These are phyloP conservation scores for Lepidurus arcticus DNA, from an alignment of 1,140 invertebrate species.

Conservation along the genomic window DNA sequence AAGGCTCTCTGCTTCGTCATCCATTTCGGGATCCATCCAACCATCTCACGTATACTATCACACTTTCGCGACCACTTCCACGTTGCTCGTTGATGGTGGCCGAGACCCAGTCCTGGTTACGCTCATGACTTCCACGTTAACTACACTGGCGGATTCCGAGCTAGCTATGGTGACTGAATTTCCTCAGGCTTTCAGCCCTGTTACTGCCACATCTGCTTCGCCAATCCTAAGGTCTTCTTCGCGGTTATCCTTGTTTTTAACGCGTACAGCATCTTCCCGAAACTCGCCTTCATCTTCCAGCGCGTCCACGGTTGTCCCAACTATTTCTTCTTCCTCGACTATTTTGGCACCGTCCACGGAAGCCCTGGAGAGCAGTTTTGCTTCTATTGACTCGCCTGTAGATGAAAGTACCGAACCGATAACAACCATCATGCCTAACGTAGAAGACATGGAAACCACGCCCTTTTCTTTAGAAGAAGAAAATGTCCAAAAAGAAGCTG, in stretches of 20 bases:
- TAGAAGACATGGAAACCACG: constrained; percentile 25
- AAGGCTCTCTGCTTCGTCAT: constrained; percentile 22
- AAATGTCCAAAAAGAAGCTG: neutral
- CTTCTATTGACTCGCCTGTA: neutral
- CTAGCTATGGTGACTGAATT: constrained; percentile 39
- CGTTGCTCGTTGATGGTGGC: constrained; percentile 40
- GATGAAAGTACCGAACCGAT: constrained; percentile 31
- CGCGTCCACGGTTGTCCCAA: constrained; percentile 39
- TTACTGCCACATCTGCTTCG: constrained; percentile 29
- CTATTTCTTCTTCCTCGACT: neutral
- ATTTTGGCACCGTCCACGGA: constrained; percentile 30
- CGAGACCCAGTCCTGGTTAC: constrained; percentile 39
- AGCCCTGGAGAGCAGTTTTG: constrained; percentile 27
- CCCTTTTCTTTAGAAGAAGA: constrained; percentile 5
- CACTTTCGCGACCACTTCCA: constrained; percentile 40
- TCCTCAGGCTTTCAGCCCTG: constrained; percentile 38
- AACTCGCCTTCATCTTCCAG: neutral
- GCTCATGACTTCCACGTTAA: constrained; percentile 40
- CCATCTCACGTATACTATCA: constrained; percentile 40
- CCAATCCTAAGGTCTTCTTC: constrained; percentile 34
- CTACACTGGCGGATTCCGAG: constrained; percentile 38
- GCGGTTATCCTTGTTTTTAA: neutral
- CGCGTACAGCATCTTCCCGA: constrained; percentile 23
- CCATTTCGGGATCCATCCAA: neutral
- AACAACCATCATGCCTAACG: constrained; percentile 2